phyloP scores from a whole-genome alignment of 1,140 invertebrate genomes.

The Drosophila leontia region DNA sequence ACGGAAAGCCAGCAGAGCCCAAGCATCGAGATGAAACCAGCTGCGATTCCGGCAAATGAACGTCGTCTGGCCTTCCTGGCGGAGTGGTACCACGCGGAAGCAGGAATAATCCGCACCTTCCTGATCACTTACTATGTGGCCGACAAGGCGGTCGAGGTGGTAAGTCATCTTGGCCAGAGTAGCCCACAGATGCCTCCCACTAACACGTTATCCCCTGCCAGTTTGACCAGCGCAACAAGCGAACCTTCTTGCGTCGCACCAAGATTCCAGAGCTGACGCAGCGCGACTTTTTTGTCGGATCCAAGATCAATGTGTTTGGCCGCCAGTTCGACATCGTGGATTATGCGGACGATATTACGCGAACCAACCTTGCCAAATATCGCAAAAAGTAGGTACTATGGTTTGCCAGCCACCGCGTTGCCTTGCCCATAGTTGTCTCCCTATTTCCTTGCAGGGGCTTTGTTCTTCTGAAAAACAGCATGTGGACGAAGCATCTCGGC shows the following conservation, averaged over 20 bases:
- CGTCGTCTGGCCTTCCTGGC: slow-evolving; percentile 87
- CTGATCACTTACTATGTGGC: slow-evolving; percentile 90
- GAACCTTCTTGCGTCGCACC: slow-evolving; percentile 91
- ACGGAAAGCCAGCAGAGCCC: slow-evolving; percentile 2
- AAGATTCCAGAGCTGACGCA: slow-evolving; percentile 89
- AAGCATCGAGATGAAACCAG: slow-evolving; percentile 32
- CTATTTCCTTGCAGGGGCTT: slow-evolving; percentile 87
- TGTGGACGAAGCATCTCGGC: slow-evolving; percentile 88
- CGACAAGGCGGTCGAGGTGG: slow-evolving; percentile 92
- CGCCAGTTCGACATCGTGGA: slow-evolving; percentile 91
- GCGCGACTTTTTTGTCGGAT: slow-evolving; percentile 91
- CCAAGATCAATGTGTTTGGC: slow-evolving; percentile 91
- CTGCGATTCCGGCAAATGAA: slow-evolving; percentile 6
- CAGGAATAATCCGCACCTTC: slow-evolving; percentile 90
- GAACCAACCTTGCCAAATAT: slow-evolving; percentile 87
- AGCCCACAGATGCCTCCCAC: neutral
- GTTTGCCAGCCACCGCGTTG: neutral
- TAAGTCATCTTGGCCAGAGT: slow-evolving; percentile 76
- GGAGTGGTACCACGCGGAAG: slow-evolving; percentile 93
- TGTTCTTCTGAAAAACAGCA: slow-evolving; percentile 90
- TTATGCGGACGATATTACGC: slow-evolving; percentile 90
- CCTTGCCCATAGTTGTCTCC: neutral
- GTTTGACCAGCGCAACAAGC: slow-evolving; percentile 91
- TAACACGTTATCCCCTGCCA: slow-evolving; percentile 77
- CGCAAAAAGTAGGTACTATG: slow-evolving; percentile 87